These are phyloP conservation scores for Megalopta genalis DNA, from an alignment of 1,140 invertebrate genomes.

Conservation along the genomic window DNA sequence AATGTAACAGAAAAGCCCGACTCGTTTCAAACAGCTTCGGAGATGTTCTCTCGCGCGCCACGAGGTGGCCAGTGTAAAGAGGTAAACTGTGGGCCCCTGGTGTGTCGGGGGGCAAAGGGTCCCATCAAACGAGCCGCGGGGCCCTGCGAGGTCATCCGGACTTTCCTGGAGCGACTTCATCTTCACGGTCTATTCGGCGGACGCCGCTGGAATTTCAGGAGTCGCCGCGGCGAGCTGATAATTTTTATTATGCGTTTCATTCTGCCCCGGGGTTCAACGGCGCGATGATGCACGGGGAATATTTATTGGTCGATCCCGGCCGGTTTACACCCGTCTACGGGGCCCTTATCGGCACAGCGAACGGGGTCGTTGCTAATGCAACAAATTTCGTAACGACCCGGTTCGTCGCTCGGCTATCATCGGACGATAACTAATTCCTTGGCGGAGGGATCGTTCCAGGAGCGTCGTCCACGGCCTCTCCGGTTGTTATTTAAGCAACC, in stretches of 20 bases:
- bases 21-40: no score
- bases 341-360: background rate
- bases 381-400: constrained; percentile 15
- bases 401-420: background rate
- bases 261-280: background rate
- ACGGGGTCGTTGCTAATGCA: constrained; percentile 23
- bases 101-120: background rate
- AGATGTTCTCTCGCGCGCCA: background rate
- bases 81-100: background rate
- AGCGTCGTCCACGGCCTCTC: no score
- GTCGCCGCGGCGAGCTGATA: constrained; percentile 11
- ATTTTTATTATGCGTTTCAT: constrained; percentile 43
- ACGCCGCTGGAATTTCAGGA: constrained; percentile 35
- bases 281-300: background rate
- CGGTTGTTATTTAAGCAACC: background rate
- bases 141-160: constrained; percentile 53
- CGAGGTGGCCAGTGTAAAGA: constrained; percentile 59
- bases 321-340: constrained; percentile 1
- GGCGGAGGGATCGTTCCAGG: background rate
- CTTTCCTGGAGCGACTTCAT: constrained; percentile 64
- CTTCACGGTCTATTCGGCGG: constrained; percentile 55
- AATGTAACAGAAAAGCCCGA: no score
- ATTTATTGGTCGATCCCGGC: constrained; percentile 16
- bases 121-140: constrained; percentile 64
- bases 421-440: constrained; percentile 15